Percentiles rank a stretch among this genome's conserved stretches.
These are phyloP conservation scores for Pseudomyrmex pallidus DNA, from an alignment of 1,140 invertebrate genomes.

Conservation along the genomic window DNA sequence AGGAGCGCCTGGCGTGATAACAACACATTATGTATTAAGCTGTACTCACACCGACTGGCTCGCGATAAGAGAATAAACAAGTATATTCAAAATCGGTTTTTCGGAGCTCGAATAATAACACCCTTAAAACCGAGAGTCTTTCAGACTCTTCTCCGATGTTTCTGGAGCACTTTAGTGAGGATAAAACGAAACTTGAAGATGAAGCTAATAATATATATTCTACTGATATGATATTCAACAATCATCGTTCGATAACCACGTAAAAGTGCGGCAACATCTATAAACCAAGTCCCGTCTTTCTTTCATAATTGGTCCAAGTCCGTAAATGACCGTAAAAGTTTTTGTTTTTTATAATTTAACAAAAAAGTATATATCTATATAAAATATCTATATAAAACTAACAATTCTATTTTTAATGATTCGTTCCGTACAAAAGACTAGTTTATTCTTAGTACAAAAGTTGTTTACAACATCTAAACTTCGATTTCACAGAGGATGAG, in stretches of 20 bases:
- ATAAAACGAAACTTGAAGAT: no score
- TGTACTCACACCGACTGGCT: constrained; percentile 27
- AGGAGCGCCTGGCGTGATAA: constrained; percentile 65
- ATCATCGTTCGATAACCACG: no score
- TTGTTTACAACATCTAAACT: constrained; percentile 5
- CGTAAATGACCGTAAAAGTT: no score
- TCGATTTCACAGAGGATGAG: not conserved
- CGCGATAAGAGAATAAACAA: constrained; percentile 44
- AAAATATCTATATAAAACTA: not conserved
- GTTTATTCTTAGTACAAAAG: constrained; percentile 26
- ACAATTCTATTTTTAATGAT: not conserved
- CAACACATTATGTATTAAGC: constrained; percentile 59
- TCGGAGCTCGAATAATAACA: not conserved
- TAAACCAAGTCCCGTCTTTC: no score
- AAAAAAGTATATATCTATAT: not conserved
- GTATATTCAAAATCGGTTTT: not conserved
- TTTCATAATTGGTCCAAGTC: no score
- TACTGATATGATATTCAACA: no score
- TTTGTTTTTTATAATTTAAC: not conserved
- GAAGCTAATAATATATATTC: no score
- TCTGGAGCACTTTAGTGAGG: no score
- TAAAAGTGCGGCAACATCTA: no score
- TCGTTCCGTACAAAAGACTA: not conserved
- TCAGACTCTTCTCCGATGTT: no score
- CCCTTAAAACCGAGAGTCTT: no score